phyloP scores from a whole-genome alignment of 2,888 invertebrate species.

The Spodoptera picta region DNA sequence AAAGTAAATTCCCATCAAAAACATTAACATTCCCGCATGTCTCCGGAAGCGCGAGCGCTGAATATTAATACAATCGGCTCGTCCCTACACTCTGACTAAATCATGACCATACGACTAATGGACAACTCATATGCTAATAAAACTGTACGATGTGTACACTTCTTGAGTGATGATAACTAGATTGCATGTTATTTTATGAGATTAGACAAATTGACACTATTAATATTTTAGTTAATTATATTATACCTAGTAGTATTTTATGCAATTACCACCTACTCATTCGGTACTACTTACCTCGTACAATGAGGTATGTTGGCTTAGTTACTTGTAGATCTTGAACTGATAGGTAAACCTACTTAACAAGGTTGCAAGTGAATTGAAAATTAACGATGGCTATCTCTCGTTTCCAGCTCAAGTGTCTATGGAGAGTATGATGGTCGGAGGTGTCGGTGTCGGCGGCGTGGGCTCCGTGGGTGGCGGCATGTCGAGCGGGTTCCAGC shows the following conservation, averaged over 20 bases:
- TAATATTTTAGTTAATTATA: too few species aligned
- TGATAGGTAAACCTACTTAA: too few species aligned
- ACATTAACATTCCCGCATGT: conserved; percentile 66
- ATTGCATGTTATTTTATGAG: too few species aligned
- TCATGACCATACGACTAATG: conserved; percentile 46
- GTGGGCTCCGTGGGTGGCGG: conserved; percentile 89
- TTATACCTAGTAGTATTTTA: too few species aligned
- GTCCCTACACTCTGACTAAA: conserved; percentile 44
- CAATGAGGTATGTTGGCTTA: too few species aligned
- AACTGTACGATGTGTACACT: background rate
- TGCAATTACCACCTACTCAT: too few species aligned
- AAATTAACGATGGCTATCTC: conserved; percentile 14
- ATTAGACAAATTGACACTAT: too few species aligned
- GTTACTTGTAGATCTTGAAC: too few species aligned
- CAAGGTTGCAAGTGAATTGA: too few species aligned
- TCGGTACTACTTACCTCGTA: too few species aligned
- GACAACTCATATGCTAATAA: conserved; percentile 14
- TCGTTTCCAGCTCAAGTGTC: conserved; percentile 90
- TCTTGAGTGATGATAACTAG: background rate
- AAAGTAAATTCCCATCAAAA: conserved; percentile 63
- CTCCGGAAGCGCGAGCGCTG: conserved; percentile 69
- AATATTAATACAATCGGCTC: conserved; percentile 61
- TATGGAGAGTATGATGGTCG: conserved; percentile 92
- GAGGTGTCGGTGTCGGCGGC: conserved; percentile 90
- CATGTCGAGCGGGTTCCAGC: conserved; percentile 93